These are phyloP conservation scores for Dendronephthya gigantea DNA, from an alignment of 64 coral and sea anemone genomes.

Conservation along the genomic window DNA sequence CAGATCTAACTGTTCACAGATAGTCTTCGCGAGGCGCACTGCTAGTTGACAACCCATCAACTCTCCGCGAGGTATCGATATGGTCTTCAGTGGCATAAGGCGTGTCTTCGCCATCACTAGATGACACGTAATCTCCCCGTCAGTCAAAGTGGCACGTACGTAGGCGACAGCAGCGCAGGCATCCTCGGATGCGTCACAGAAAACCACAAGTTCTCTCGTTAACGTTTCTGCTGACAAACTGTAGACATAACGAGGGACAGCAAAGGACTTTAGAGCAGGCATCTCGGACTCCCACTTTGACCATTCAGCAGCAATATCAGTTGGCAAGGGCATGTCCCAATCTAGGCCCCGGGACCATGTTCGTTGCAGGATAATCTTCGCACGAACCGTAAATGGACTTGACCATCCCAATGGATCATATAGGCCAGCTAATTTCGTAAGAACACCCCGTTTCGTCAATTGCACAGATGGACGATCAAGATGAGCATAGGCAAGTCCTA, in stretches of 20 bases:
- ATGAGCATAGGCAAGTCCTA: background rate
- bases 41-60: conserved; percentile 18
- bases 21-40: background rate
- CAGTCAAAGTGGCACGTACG: background rate
- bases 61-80: conserved; percentile 26
- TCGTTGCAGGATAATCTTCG: background rate
- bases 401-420: conserved; percentile 25
- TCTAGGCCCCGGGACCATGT: conserved; percentile 13
- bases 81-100: conserved; percentile 21
- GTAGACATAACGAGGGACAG: conserved; percentile 18
- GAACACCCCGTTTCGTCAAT: background rate
- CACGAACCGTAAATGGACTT: conserved; percentile 3
- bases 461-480: conserved; percentile 2
- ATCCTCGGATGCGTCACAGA: conserved; percentile 9
- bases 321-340: background rate
- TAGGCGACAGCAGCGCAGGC: background rate
- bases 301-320: conserved; percentile 8
- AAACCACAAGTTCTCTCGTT: background rate
- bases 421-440: conserved; percentile 18
- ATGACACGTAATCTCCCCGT: background rate
- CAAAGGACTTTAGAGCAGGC: background rate
- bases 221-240: background rate
- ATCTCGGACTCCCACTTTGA: conserved; percentile 11
- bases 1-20: background rate
- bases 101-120: conserved; percentile 37